Conservation (phyloP, 2,113 vertebrate species). For the Ivindomyrus marchei region DNA sequence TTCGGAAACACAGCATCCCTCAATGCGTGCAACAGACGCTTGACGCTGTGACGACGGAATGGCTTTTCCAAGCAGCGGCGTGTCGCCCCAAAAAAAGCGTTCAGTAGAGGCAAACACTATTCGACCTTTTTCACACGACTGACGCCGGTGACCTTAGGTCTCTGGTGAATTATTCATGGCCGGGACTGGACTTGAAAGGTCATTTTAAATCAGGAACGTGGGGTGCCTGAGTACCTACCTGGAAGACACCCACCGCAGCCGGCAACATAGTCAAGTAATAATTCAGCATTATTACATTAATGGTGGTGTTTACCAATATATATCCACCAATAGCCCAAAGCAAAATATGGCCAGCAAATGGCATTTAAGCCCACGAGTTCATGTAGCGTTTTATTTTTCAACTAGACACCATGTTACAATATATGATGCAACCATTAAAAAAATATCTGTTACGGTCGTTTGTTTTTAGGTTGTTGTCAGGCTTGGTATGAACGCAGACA, state of each 20-base stretch:
- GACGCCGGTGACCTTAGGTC: not conserved
- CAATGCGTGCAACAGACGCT: not conserved
- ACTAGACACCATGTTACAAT: not conserved
- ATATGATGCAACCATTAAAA: not conserved
- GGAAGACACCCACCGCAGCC: not conserved
- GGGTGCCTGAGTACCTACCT: not conserved
- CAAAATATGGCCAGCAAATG: not conserved
- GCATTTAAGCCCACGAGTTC: not conserved
- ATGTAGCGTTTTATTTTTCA: not conserved
- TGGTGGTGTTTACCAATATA: not conserved
- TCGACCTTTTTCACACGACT: not conserved
- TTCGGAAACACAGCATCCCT: not conserved
- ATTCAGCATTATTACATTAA: not conserved
- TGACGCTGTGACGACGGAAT: too few species aligned
- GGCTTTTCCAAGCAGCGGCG: not conserved
- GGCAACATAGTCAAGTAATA: not conserved
- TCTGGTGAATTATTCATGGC: conserved; percentile 11
- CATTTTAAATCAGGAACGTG: conserved; percentile 11
- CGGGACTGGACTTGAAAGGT: not conserved
- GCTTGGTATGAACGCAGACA: conserved; percentile 36
- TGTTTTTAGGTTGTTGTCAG: not conserved
- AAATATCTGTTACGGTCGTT: not conserved
- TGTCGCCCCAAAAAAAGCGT: not conserved
- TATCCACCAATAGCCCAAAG: not conserved
- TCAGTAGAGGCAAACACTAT: not conserved